These are phyloP conservation scores for Siniperca scherzeri DNA, from an alignment of 2,797 vertebrate species.

Conservation along the genomic window DNA sequence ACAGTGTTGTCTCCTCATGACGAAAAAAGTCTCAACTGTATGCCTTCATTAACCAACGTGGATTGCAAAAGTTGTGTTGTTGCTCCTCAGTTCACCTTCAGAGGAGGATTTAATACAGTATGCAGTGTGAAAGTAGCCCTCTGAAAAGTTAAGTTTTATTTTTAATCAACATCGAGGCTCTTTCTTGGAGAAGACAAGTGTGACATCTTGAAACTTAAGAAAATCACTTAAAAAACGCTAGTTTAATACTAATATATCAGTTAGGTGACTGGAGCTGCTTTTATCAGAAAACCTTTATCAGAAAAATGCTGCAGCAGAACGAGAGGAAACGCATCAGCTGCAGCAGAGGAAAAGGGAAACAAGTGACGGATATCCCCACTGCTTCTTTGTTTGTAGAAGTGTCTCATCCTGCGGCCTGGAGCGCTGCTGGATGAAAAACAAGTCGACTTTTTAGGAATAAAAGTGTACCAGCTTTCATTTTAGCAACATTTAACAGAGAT, in stretches of 20 bases:
- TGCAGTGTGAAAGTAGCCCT: not conserved
- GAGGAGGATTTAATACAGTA: not conserved
- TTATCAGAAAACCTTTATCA: constrained; percentile 34
- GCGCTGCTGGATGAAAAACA: constrained; percentile 24
- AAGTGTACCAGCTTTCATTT: constrained; percentile 5
- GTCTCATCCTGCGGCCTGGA: constrained; percentile 46
- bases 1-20: not conserved
- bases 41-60: not conserved
- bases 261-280: constrained; percentile 4
- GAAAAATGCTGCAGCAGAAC: constrained; percentile 22
- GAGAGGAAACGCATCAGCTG: constrained; percentile 53
- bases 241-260: not conserved
- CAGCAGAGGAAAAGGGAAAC: constrained; percentile 54
- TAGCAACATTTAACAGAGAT: not conserved
- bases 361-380: constrained; percentile 43
- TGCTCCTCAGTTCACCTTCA: not conserved
- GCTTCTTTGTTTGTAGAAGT: constrained; percentile 41
- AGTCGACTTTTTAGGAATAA: constrained; percentile 31
- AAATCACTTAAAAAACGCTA: not conserved
- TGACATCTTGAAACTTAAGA: not conserved
- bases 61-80: not conserved
- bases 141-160: not conserved
- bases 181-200: not conserved
- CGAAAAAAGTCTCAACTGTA: not conserved
- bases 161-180: not conserved